Evolutionary conservation across 2,797 vertebrate species (phyloP), one percentile per base, ranked within the genome.

Genomic region (Hippocampus kuda): DNA sequence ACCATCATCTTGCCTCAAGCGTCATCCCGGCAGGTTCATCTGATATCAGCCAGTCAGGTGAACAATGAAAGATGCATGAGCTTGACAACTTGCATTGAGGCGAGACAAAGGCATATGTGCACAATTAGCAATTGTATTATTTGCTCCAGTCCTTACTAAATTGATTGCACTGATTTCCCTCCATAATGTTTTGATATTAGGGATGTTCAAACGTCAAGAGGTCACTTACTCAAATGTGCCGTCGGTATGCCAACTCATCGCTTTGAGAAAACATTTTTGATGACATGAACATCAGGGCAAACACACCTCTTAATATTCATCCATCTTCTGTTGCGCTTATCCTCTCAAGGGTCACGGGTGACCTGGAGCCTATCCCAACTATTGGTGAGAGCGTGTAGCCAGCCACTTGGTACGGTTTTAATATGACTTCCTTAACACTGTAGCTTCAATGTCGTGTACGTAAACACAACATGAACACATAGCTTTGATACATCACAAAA

Each of bases 21-120:
- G 72, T 82, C 74, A 66, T 77, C 81, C 78, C 69, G 76, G 68
- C 84, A 72, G 85, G 78, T 81, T 87, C 79, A 91, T 89, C 85
- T 86, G 87, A 80, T 90, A 89, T 86, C 73, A 80, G 78, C 82
- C 76, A 79, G 69, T 75, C 82, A 80, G 85, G 83, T 79, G 30
- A 83, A 86, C 85, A 77, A 91, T 94, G 86, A 93, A 95, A 93
- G 86, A 94, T 94, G 90, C 83, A 94, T 18, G 66, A 86, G 80
- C 78, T 73, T 79, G 71, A 86, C 80, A 82, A 77, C 82, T 81
- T 65, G 72, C 76, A 76, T 63, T 71, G 78, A 80, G 73, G 69
- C 75, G 72, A 89, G 67, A 85, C 76, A 65, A 46, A 68, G 24
- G 41, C 30, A 18, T 18, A 60, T 60, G 18, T 18, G 7, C 30